Evolutionary conservation across 30 jellyfish, hydroid and myxozoan species (phyloP), one percentile per base, ranked within the genome.

Genomic region (Turritopsis dohrnii): DNA sequence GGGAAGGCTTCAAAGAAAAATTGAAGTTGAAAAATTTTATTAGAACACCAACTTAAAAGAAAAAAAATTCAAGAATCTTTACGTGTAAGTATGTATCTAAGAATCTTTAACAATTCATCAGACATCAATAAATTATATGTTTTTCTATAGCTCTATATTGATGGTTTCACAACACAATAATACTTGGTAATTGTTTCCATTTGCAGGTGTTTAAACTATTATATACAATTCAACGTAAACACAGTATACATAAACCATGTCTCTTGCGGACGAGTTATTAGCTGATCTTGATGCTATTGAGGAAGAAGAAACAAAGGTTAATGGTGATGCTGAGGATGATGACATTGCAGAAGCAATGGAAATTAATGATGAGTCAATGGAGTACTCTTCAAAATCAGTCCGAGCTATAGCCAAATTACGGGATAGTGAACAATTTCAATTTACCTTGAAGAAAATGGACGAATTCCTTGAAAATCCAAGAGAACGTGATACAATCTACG

Each of bases 281-380:
- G 99, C 99, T 28, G 99, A 94, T 79, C 90, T 94, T 27, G 96
- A 94, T 79, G 99, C 90, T 21, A 81, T 79, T 41, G 96, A 90
- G 53, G 90, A 76, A 74, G 98, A 93, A 26, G 91, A 86, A 8
- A 86, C 77, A 41, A 88, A 30, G 65, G 90, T 79, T 29, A 71
- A 71, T 52, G 90, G 69, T 16, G 96, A 83, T 54, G 85, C n/a
- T n/a, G n/a, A n/a, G n/a, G n/a, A 76, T 17, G 94, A 79, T 18
- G 88, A 41, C 31, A 83, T 31, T 66, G 84, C 87, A 24, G 90
- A 85, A 60, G 92, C 80, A 17, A 76, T 87, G 91, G 98, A 91
- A 21, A 71, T 66, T 26, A 88, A 81, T 72, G 82, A 54, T 19
- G 75, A 74, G 18, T 54, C 66, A 41, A 72, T 23, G 23, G 88